Evolutionary conservation across 1,140 invertebrate species (phyloP), one percentile per base, ranked within the genome.

Genomic region (Pectinophora gossypiella): DNA sequence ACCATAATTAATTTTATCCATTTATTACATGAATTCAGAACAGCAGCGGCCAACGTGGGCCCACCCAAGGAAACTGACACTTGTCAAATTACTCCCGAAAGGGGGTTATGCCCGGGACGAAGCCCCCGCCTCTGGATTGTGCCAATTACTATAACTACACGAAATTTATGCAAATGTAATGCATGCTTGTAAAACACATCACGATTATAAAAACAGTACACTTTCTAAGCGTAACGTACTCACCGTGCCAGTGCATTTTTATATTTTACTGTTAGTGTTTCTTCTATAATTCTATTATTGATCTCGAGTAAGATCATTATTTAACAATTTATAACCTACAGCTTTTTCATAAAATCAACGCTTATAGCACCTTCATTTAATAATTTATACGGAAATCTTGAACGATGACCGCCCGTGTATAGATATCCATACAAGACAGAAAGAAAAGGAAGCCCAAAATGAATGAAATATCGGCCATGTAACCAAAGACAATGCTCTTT

Each of bases 291-390:
- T 87, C 97, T 94, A 90, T 99, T 99, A 89, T 98, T 97, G 89
- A 98, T 98, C 92, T 99, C 98, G 70, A 99, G 91, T 85, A 99
- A 92, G 92, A 99, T 99, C 98, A 99, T 99, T 89, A 87, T 92
- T 89, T 78, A 81, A 82, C 72, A 81, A 81, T 82, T 77, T 80
- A 82, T 85, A 83, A 75, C 78, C 85, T 87, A 86, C 81, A 82
- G 75, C 56, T 78, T 82, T 85, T 76, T 77, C 82, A 87, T 84
- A 85, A 88, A 88, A 86, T 76, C 66, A 85, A 87, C 81, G 81
- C 78, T 64, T 86, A 87, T 76, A 88, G 80, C 79, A 87, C 81
- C 84, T 79, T 85, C 84, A 87, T 85, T 87, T 85, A 87, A 74
- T 82, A 76, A 73, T 83, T 85, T 76, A 71, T 75, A 82, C 74